phyloP scores from a whole-genome alignment of 2,113 vertebrate genomes.

The Lophotis ruficrista region DNA sequence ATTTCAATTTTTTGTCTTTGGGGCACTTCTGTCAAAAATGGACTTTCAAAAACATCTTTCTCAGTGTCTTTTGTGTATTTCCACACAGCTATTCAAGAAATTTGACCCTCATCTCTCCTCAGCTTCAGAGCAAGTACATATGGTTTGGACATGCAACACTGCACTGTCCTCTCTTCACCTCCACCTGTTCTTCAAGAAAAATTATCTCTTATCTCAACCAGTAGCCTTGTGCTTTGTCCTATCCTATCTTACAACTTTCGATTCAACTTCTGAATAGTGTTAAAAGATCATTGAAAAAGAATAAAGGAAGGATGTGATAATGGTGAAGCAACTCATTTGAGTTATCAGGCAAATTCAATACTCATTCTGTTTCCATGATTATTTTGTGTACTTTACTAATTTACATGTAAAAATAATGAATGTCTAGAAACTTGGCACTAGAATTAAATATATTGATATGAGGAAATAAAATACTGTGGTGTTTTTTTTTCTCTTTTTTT shows the following conservation, averaged over 20 bases:
- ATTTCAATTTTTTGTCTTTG: neutral
- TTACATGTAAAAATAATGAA: neutral
- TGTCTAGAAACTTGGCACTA: neutral
- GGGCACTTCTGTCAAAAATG: neutral
- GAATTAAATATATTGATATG: neutral
- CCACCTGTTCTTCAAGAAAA: neutral
- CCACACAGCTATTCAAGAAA: neutral
- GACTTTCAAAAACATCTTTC: neutral
- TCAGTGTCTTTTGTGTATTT: neutral
- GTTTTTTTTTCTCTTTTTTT: neutral
- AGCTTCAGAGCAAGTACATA: accelerated
- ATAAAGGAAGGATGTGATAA: neutral
- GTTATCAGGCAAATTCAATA: neutral
- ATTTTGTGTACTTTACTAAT: neutral
- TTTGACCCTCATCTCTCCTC: neutral
- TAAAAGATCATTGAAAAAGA: neutral
- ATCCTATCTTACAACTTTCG: neutral
- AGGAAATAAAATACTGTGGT: neutral
- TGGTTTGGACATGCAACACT: neutral
- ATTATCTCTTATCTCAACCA: neutral
- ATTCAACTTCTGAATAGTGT: neutral
- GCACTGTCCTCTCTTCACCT: neutral
- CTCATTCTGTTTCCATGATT: neutral
- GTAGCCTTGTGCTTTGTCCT: neutral
- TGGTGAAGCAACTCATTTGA: neutral